Conservation (phyloP, 92 coral and sea anemone species). For the Pocillopora meandrina region DNA sequence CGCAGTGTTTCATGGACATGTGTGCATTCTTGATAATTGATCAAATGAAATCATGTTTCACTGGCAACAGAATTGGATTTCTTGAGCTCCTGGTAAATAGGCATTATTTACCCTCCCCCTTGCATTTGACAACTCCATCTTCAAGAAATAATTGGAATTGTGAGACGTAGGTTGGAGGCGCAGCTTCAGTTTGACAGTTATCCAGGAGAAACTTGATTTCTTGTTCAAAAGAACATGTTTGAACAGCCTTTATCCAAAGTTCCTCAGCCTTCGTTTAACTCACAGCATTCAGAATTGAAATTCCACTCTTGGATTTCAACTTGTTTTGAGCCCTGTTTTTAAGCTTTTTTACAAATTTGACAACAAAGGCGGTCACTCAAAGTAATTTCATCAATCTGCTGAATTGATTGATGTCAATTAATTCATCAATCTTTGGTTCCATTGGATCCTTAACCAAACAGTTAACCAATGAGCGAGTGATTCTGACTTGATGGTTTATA, state of each 20-base stretch:
- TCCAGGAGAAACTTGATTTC: slow-evolving; percentile 45
- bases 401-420: too few species aligned
- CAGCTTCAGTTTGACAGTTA: background rate
- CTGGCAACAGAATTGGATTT: slow-evolving; percentile 54
- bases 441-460: too few species aligned
- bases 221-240: slow-evolving; percentile 32
- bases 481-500: slow-evolving; percentile 15
- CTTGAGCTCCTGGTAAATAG: slow-evolving; percentile 28
- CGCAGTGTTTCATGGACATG: background rate
- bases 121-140: too few species aligned
- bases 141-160: too few species aligned
- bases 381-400: too few species aligned
- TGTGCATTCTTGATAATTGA: slow-evolving; percentile 14
- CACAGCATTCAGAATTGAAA: slow-evolving; percentile 16
- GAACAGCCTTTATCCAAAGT: slow-evolving; percentile 65
- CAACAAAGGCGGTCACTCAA: too few species aligned
- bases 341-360: too few species aligned
- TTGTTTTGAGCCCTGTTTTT: background rate
- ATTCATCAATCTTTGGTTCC: too few species aligned
- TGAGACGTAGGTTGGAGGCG: too few species aligned
- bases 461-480: background rate
- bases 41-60: slow-evolving; percentile 21
- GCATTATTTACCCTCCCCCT: slow-evolving; percentile 35
- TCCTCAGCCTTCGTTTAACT: slow-evolving; percentile 52
- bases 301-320: background rate